Evolutionary conservation across 2,797 vertebrate genomes (phyloP).

Genomic region (Staurois parvus): DNA sequence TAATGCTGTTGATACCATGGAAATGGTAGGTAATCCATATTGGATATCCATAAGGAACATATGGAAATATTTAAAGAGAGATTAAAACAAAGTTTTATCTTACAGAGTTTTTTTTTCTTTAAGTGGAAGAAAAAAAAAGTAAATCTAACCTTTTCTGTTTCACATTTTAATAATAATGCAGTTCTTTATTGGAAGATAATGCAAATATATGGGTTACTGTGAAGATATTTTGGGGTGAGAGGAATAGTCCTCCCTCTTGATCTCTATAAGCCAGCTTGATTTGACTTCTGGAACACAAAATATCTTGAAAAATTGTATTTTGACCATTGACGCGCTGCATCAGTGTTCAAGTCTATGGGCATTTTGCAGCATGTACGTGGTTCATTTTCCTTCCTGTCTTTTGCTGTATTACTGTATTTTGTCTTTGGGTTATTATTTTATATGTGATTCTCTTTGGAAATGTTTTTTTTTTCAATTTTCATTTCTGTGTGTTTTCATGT

Average conservation of each 20-base stretch:
- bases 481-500: not conserved
- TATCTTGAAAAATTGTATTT: constrained; percentile 50
- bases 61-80: constrained; percentile 83
- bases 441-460: constrained; percentile 14
- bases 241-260: constrained; percentile 51
- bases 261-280: constrained; percentile 63
- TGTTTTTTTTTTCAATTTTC: not conserved
- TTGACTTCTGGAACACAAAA: constrained; percentile 65
- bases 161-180: constrained; percentile 76
- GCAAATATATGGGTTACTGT: constrained; percentile 71
- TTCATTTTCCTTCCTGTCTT: constrained; percentile 26
- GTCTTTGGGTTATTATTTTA: constrained; percentile 41
- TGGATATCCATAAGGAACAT: constrained; percentile 90
- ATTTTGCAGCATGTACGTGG: not conserved
- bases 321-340: constrained; percentile 39
- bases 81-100: constrained; percentile 79
- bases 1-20: constrained; percentile 73
- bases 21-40: constrained; percentile 97
- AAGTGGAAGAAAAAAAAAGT: constrained; percentile 32
- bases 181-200: constrained; percentile 73
- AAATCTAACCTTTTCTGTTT: constrained; percentile 62
- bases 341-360: constrained; percentile 38
- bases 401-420: constrained; percentile 47
- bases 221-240: constrained; percentile 63
- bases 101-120: constrained; percentile 73